Evolutionary conservation across 2,113 vertebrate species (phyloP).

Genomic region (Melanerpes formicivorus): DNA sequence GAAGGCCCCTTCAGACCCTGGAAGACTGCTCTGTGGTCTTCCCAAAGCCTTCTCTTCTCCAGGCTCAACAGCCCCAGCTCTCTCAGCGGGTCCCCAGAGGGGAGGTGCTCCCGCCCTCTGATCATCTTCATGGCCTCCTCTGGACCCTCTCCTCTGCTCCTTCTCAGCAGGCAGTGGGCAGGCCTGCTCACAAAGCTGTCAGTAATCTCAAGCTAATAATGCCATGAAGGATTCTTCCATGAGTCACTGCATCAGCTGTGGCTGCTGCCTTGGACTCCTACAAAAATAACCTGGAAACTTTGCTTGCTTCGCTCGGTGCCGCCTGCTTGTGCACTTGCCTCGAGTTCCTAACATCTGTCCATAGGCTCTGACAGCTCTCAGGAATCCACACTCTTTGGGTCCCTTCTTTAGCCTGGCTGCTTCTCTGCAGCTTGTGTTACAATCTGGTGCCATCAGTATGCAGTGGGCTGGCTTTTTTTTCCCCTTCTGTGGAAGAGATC

Average conservation of each 20-base stretch:
- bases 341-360: not conserved
- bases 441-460: not conserved
- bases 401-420: not conserved
- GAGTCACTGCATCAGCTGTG: slow-evolving; percentile 65
- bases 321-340: not conserved
- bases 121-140: too few relatives aligned
- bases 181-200: not conserved
- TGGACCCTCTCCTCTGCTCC: not conserved
- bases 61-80: too few relatives aligned
- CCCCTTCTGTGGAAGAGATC: not conserved
- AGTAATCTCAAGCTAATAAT: slow-evolving; percentile 44
- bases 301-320: not conserved
- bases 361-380: not conserved
- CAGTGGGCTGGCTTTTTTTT: not conserved
- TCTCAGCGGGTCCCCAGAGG: too few relatives aligned
- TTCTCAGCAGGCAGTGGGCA: not conserved
- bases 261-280: slow-evolving; percentile 42
- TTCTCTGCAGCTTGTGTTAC: not conserved
- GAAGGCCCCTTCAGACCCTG: too few relatives aligned
- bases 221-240: slow-evolving; percentile 28
- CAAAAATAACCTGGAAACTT: slow-evolving; percentile 30
- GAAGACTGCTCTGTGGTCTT: too few relatives aligned
- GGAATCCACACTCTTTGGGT: not conserved
- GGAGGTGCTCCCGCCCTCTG: too few relatives aligned
- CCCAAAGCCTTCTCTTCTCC: too few relatives aligned